Conservation (phyloP, 2,888 invertebrate species). For the Oligia fasciuncula region DNA sequence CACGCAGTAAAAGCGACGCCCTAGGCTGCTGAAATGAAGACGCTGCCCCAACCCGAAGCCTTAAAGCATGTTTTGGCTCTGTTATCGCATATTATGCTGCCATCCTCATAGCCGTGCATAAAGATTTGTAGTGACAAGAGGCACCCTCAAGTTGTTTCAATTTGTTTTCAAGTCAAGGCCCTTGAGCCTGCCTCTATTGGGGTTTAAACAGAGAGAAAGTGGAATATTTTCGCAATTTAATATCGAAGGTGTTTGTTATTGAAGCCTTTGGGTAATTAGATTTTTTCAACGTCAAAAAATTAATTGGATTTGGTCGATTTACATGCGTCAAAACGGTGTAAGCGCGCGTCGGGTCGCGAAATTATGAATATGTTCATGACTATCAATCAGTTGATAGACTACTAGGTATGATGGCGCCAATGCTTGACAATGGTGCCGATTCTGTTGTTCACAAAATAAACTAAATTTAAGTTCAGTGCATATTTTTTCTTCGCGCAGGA, state of each 20-base stretch:
- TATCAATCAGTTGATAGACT: slow-evolving; percentile 24
- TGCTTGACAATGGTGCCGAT: background rate
- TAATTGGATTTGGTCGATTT: slow-evolving; percentile 47
- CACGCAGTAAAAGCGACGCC: background rate
- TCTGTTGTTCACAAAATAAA: too few species aligned
- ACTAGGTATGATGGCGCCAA: slow-evolving; percentile 7
- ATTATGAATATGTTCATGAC: slow-evolving; percentile 15
- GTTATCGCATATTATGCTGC: background rate
- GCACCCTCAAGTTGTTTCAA: background rate
- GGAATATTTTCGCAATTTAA: background rate
- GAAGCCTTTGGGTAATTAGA: slow-evolving; percentile 7
- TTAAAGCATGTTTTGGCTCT: background rate
- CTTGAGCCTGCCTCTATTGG: background rate
- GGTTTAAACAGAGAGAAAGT: background rate
- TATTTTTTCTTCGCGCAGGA: too few species aligned
- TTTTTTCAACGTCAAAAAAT: slow-evolving; percentile 13
- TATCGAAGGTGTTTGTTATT: background rate
- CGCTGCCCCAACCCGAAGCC: too few species aligned
- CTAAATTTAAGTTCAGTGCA: too few species aligned
- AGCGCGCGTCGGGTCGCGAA: slow-evolving; percentile 8
- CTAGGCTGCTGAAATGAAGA: background rate
- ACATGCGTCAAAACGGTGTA: slow-evolving; percentile 29
- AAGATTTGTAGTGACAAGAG: background rate
- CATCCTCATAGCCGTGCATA: background rate
- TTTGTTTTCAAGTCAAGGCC: background rate